phyloP scores from a whole-genome alignment of 2,888 invertebrate species.

The Galeopsomyia nigrocyanea region DNA sequence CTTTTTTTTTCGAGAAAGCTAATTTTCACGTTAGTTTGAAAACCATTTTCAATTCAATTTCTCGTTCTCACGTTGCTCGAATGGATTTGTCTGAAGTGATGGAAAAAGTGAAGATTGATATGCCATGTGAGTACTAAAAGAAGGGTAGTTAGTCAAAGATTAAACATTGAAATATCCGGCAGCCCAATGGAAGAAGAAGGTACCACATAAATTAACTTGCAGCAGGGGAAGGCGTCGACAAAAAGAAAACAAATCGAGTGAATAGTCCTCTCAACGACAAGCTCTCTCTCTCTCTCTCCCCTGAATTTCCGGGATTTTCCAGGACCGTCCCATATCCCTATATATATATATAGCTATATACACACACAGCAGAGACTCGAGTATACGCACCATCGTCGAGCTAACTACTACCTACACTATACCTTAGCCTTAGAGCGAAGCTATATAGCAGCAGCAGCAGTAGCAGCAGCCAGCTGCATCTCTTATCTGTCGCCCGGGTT shows the following conservation, averaged over 20 bases:
- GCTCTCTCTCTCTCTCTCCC: too few species aligned
- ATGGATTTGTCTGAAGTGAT: too few species aligned
- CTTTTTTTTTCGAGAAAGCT: too few species aligned
- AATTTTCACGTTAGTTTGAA: too few species aligned
- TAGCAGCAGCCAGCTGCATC: constrained; percentile 5
- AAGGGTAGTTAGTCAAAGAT: neutral
- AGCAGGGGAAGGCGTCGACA: too few species aligned
- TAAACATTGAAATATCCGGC: neutral
- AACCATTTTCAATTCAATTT: too few species aligned
- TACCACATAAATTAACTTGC: neutral
- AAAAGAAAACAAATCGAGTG: too few species aligned
- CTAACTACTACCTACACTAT: constrained; percentile 10
- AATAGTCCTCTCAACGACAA: too few species aligned
- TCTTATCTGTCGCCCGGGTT: constrained; percentile 42
- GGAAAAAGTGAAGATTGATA: too few species aligned
- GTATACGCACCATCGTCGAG: constrained; percentile 6
- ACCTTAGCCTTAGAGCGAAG: constrained; percentile 21
- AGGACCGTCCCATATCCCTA: neutral
- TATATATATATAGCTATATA: too few species aligned
- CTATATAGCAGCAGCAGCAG: constrained; percentile 9
- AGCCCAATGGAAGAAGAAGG: neutral
- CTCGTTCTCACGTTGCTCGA: too few species aligned
- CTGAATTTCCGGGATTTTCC: constrained; percentile 21
- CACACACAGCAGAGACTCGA: too few species aligned
- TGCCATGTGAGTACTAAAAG: neutral